Evolutionary conservation across 2,888 invertebrate species (phyloP).

Genomic region (Pollenia labialis): DNA sequence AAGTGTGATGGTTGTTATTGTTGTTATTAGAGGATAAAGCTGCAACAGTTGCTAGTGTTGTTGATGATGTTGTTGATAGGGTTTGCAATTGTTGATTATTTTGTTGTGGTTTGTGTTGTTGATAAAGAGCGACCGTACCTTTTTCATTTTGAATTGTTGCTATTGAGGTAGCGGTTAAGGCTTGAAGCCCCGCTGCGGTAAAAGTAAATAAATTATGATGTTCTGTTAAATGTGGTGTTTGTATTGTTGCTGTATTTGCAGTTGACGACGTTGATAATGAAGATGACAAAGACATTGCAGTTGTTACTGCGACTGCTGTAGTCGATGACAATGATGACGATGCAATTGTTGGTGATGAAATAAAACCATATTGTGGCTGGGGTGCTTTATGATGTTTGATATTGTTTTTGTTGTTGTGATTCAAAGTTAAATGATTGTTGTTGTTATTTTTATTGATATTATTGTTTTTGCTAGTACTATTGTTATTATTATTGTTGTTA

Average conservation of each 20-base stretch:
- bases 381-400: slow-evolving; percentile 58
- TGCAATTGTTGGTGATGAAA: slow-evolving; percentile 62
- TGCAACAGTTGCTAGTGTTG: slow-evolving; percentile 69
- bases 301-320: slow-evolving; percentile 71
- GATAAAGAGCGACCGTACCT: slow-evolving; percentile 23
- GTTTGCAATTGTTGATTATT: slow-evolving; percentile 22
- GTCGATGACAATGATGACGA: slow-evolving; percentile 57
- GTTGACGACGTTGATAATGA: slow-evolving; percentile 47
- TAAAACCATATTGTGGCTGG: slow-evolving; percentile 64
- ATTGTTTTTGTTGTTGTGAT: slow-evolving; percentile 72
- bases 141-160: slow-evolving; percentile 42
- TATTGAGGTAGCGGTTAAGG: slow-evolving; percentile 39
- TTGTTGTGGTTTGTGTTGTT: slow-evolving; percentile 43
- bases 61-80: slow-evolving; percentile 27
- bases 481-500: slow-evolving; percentile 68
- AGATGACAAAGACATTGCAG: slow-evolving; percentile 56
- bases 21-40: slow-evolving; percentile 37
- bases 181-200: slow-evolving; percentile 53
- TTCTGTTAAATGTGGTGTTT: slow-evolving; percentile 63
- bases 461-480: slow-evolving; percentile 70
- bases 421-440: slow-evolving; percentile 58
- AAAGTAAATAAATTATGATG: slow-evolving; percentile 59
- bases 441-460: slow-evolving; percentile 67
- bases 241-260: slow-evolving; percentile 43
- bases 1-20: slow-evolving; percentile 51